Conservation (phyloP, 1,140 invertebrate genomes). For the Zaprionus tsacasi region DNA sequence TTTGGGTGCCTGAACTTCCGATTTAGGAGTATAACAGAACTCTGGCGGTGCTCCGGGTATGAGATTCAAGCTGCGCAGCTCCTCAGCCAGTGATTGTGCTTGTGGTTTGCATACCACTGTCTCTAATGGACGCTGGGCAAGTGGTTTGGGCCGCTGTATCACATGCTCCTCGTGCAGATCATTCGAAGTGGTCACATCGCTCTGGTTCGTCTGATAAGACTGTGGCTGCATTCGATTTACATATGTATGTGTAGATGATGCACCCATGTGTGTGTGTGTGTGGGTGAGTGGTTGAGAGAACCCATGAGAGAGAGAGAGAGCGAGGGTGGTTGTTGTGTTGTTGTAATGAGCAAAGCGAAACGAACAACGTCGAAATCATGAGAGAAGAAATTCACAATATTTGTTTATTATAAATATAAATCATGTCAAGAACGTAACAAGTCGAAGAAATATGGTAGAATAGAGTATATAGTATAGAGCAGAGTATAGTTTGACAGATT, state of each 20-base stretch:
- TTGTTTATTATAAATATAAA: constrained; percentile 66
- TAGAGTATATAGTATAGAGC: constrained; percentile 27
- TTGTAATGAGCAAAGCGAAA: constrained; percentile 74
- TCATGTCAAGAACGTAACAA: constrained; percentile 61
- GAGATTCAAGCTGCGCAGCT: constrained; percentile 85
- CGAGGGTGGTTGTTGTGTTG: neutral
- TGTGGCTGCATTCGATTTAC: constrained; percentile 46
- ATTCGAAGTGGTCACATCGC: constrained; percentile 66
- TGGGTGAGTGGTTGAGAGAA: constrained; percentile 17
- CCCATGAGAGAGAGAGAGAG: constrained; percentile 19
- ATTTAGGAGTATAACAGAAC: constrained; percentile 88
- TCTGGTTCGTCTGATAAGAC: constrained; percentile 70
- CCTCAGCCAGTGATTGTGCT: constrained; percentile 60
- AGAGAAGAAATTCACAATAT: constrained; percentile 80
- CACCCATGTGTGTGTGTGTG: constrained; percentile 13
- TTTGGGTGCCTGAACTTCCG: constrained; percentile 59
- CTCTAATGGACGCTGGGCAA: constrained; percentile 62
- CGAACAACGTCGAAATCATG: constrained; percentile 78
- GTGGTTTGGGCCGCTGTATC: constrained; percentile 60
- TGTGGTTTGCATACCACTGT: constrained; percentile 61
- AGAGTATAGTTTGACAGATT: constrained; percentile 27
- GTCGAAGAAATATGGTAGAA: constrained; percentile 37
- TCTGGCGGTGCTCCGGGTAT: constrained; percentile 90
- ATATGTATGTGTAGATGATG: constrained; percentile 11
- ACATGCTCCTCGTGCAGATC: constrained; percentile 71